Evolutionary conservation across 2,113 vertebrate species (phyloP).

Genomic region (Grus americana): DNA sequence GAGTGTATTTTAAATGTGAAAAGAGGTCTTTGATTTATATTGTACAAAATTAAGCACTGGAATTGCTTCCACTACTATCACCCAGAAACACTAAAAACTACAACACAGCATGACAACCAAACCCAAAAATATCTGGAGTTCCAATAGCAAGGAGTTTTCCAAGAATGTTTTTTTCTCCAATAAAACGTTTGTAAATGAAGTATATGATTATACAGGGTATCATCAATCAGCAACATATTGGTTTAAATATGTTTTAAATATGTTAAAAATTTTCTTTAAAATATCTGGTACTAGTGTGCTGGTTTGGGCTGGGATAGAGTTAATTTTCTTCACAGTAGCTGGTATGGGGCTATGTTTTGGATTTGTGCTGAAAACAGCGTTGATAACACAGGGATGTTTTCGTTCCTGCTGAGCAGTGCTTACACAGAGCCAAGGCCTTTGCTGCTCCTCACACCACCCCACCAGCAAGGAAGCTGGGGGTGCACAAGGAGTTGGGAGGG

Average conservation of each 20-base stretch:
- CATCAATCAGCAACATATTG: neutral
- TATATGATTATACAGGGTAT: neutral
- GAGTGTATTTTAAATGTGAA: neutral
- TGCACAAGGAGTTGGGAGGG: too few species aligned
- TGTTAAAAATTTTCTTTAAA: neutral
- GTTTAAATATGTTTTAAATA: too few species aligned
- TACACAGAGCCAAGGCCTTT: too few species aligned
- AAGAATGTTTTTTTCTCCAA: rapidly evolving
- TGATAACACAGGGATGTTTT: too few species aligned
- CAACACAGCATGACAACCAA: neutral
- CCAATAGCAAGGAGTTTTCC: neutral
- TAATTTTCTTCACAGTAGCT: too few species aligned
- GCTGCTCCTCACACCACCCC: too few species aligned
- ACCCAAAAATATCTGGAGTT: neutral
- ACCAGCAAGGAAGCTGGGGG: too few species aligned
- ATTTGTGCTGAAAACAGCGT: too few species aligned
- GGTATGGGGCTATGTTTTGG: too few species aligned
- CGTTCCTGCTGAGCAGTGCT: too few species aligned
- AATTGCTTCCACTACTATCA: neutral
- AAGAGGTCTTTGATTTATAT: neutral
- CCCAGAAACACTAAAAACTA: neutral
- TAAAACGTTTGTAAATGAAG: neutral
- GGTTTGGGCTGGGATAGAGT: too few species aligned
- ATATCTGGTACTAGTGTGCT: neutral
- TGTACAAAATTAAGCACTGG: neutral